These are phyloP conservation scores for Pygoscelis antarcticus DNA, from an alignment of 2,113 vertebrate genomes.

Conservation along the genomic window DNA sequence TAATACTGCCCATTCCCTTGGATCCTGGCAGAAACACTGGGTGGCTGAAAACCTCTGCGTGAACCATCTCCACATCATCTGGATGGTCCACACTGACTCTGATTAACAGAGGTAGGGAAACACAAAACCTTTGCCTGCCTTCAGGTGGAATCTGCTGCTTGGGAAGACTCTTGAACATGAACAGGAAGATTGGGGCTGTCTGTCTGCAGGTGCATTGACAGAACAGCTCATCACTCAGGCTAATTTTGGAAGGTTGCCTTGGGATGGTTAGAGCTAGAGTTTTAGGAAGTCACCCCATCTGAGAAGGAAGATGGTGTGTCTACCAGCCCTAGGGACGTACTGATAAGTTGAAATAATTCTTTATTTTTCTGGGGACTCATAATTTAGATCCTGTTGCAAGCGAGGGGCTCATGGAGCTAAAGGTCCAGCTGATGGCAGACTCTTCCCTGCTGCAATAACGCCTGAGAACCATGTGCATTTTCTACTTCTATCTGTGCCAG, in stretches of 20 bases:
- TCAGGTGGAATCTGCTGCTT: neutral
- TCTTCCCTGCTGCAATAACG: neutral
- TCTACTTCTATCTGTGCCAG: neutral
- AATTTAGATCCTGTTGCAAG: neutral
- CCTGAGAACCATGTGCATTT: neutral
- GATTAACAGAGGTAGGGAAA: neutral
- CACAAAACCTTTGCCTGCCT: neutral
- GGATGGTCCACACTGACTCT: neutral
- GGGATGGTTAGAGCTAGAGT: neutral
- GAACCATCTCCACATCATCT: neutral
- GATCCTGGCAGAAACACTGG: neutral
- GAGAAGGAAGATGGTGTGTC: neutral
- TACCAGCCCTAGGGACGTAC: neutral
- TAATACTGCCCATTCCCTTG: neutral
- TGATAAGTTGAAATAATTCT: neutral
- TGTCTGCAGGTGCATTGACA: neutral
- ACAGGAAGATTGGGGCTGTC: neutral
- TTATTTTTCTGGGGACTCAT: neutral
- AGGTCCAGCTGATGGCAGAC: neutral
- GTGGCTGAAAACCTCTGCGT: neutral
- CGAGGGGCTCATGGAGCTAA: neutral
- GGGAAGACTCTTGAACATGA: neutral
- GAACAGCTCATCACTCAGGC: neutral
- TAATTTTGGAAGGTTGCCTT: neutral
- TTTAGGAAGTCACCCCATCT: neutral